These are phyloP conservation scores for Carterocephalus palaemon DNA, from an alignment of 2,888 invertebrate genomes.

Conservation along the genomic window DNA sequence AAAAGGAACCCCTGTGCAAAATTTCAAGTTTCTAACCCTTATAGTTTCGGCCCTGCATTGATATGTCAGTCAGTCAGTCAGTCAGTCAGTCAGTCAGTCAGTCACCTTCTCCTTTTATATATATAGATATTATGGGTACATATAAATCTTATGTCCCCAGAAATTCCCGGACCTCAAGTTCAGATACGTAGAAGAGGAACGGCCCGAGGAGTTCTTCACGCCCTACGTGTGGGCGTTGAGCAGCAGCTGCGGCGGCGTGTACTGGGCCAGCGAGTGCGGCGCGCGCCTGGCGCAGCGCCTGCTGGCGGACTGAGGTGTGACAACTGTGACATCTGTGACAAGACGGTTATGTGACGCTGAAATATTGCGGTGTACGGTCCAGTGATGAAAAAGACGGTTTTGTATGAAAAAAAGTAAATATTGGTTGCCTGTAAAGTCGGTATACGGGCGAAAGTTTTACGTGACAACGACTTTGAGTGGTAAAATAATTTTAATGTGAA, in stretches of 20 bases:
- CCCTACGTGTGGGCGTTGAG: constrained; percentile 99
- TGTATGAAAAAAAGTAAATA: too few species aligned
- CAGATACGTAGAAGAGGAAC: constrained; percentile 99
- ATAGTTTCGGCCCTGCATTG: too few species aligned
- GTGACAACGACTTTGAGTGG: too few species aligned
- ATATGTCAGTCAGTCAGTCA: too few species aligned
- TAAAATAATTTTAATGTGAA: too few species aligned
- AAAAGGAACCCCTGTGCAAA: too few species aligned
- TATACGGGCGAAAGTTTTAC: too few species aligned
- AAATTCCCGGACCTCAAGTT: constrained; percentile 99
- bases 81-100: too few species aligned
- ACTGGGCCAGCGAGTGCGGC: constrained; percentile 72
- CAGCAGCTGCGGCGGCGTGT: constrained; percentile 75
- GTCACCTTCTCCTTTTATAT: too few species aligned
- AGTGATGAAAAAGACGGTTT: background rate
- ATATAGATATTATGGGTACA: too few species aligned
- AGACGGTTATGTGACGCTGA: background rate
- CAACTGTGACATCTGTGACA: background rate
- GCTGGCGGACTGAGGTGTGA: constrained; percentile 29
- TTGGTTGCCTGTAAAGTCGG: too few species aligned
- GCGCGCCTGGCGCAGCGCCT: constrained; percentile 51
- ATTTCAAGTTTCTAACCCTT: too few species aligned
- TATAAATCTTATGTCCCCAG: constrained; percentile 79
- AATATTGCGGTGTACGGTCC: background rate
- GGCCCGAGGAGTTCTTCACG: constrained; percentile 99